Evolutionary conservation across 1,140 invertebrate genomes (phyloP).

Genomic region (Trypoxylus dichotomus): DNA sequence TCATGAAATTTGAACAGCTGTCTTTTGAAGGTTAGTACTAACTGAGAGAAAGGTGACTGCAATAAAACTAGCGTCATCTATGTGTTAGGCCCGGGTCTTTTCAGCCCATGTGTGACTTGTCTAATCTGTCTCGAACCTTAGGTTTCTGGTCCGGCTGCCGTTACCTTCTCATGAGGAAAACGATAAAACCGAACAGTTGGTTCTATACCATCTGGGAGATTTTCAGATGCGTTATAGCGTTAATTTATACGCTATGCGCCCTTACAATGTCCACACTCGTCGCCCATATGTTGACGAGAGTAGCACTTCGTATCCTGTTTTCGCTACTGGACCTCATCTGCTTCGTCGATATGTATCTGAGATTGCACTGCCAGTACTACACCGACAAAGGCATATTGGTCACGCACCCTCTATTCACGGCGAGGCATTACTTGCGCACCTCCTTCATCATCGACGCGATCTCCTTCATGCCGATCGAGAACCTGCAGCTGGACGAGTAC

Average conservation of each 20-base stretch:
- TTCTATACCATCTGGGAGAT: constrained; percentile 20
- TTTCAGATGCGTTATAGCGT: neutral
- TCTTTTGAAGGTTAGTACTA: too few relatives aligned
- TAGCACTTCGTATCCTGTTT: neutral
- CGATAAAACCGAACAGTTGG: neutral
- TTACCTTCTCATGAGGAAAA: constrained; percentile 17
- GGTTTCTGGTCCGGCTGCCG: constrained; percentile 8
- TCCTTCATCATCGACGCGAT: constrained; percentile 52
- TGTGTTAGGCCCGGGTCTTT: too few relatives aligned
- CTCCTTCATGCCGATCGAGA: neutral
- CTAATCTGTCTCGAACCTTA: neutral
- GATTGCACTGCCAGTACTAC: constrained; percentile 54
- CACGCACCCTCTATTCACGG: constrained; percentile 53
- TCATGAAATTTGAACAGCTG: too few relatives aligned
- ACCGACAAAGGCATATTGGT: constrained; percentile 53
- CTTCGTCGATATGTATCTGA: constrained; percentile 34
- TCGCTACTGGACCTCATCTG: neutral
- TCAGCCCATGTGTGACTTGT: too few relatives aligned
- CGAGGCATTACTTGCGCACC: constrained; percentile 51
- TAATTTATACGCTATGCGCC: neutral
- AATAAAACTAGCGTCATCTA: too few relatives aligned
- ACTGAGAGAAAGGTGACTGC: too few relatives aligned
- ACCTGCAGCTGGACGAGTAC: neutral
- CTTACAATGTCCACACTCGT: neutral
- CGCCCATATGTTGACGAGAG: neutral